Conservation (phyloP, 1,140 invertebrate genomes). For the Nasonia vitripennis region DNA sequence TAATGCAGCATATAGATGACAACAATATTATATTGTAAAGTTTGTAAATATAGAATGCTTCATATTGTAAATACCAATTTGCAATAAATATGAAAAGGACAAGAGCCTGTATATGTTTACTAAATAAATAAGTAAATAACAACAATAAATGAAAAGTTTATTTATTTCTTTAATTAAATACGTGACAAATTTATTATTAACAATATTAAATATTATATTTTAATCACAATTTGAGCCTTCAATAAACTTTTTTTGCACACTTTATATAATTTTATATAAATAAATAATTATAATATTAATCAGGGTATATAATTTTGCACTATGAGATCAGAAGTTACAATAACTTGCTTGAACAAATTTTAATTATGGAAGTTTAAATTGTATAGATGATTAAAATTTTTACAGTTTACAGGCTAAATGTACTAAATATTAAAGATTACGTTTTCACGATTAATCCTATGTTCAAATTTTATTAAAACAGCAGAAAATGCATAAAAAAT, state of each 20-base stretch:
- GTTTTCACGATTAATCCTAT: too few species aligned
- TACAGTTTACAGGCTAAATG: neutral
- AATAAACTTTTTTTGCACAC: neutral
- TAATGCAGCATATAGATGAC: neutral
- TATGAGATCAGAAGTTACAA: constrained; percentile 28
- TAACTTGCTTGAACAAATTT: neutral
- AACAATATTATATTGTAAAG: constrained; percentile 25
- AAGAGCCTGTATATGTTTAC: neutral
- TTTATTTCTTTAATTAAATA: constrained; percentile 49
- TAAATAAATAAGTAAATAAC: neutral
- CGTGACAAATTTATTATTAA: constrained; percentile 46
- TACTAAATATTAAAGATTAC: neutral
- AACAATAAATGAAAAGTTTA: constrained; percentile 46
- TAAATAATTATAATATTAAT: neutral
- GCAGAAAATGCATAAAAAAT: constrained; percentile 14
- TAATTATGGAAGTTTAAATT: neutral
- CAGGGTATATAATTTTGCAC: neutral
- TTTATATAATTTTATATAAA: constrained; percentile 3
- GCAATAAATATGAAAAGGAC: constrained; percentile 9
- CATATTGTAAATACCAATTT: constrained; percentile 43
- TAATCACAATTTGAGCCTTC: constrained; percentile 22
- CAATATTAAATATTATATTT: constrained; percentile 50
- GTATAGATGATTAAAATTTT: neutral
- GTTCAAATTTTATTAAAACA: neutral
- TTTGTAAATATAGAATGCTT: constrained; percentile 28